A percentile compares a stretch with the other conserved stretches of the same genome.
Conservation (phyloP, 1,140 invertebrate genomes). For the Ostrea denselamellosa region DNA sequence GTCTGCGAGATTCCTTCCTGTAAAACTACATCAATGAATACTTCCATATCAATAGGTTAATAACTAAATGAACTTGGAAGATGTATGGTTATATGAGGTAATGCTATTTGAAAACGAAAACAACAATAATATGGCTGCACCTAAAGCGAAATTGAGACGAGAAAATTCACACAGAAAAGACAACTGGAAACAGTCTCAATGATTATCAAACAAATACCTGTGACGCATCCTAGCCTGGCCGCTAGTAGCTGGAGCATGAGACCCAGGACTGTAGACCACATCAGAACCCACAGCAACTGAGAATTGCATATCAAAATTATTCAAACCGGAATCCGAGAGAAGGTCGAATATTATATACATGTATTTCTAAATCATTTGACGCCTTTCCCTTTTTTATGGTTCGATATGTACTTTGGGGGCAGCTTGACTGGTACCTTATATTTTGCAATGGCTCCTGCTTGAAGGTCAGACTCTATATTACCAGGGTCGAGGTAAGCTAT, state of each 20-base stretch:
- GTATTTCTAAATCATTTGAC: background rate
- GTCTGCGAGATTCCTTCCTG: constrained; percentile 75
- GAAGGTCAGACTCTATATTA: constrained; percentile 89
- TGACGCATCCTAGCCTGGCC: constrained; percentile 90
- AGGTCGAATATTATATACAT: background rate
- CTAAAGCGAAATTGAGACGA: background rate
- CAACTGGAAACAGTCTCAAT: background rate
- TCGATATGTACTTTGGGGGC: background rate
- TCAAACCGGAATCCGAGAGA: background rate
- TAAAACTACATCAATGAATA: constrained; percentile 5
- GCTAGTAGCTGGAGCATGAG: constrained; percentile 91
- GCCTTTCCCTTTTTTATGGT: background rate
- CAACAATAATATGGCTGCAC: background rate
- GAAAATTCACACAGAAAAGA: background rate
- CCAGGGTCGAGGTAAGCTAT: constrained; percentile 96
- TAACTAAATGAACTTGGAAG: no score
- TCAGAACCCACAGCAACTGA: constrained; percentile 91
- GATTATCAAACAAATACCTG: constrained; percentile 80
- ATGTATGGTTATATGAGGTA: no score
- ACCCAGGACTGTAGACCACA: constrained; percentile 91
- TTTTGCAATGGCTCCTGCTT: constrained; percentile 88
- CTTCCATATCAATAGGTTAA: background rate
- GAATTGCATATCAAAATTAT: constrained; percentile 61
- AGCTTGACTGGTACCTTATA: constrained; percentile 83
- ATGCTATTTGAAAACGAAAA: no score